These are phyloP conservation scores for Sycon ciliatum DNA, from an alignment of 37 sponge, comb jelly and placozoan species.

Conservation along the genomic window DNA sequence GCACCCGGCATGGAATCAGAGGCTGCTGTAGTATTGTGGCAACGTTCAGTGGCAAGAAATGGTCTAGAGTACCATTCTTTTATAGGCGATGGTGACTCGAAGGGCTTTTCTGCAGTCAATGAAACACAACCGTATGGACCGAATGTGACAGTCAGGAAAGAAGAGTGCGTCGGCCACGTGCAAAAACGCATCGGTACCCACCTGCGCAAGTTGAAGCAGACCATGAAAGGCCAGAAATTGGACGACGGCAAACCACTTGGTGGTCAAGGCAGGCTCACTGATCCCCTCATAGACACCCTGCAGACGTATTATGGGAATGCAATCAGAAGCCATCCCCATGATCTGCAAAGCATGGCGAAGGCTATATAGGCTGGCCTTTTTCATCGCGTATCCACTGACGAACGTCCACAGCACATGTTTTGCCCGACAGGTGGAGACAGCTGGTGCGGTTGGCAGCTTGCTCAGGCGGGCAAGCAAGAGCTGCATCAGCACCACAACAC, in stretches of 20 bases:
- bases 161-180: conserved; percentile 25
- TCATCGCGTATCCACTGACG: conserved; percentile 40
- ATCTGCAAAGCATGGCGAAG: conserved; percentile 21
- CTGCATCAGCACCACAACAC: too few species aligned
- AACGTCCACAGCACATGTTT: conserved; percentile 18
- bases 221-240: neutral
- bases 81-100: conserved; percentile 30
- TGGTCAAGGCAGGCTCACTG: neutral
- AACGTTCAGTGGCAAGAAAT: too few species aligned
- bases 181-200: too few species aligned
- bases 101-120: conserved; percentile 13
- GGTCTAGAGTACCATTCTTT: conserved; percentile 1
- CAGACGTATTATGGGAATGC: too few species aligned
- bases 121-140: conserved; percentile 15
- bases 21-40: too few species aligned
- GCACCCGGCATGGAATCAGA: too few species aligned
- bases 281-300: neutral
- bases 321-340: too few species aligned
- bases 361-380: conserved; percentile 25
- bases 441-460: too few species aligned
- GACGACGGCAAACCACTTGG: conserved; percentile 12
- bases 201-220: conserved; percentile 15
- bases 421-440: conserved; percentile 25
- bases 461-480: conserved; percentile 21
- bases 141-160: neutral